Evolutionary conservation across 1,140 invertebrate species (phyloP).

Genomic region (Stegodyphus mimosarum): DNA sequence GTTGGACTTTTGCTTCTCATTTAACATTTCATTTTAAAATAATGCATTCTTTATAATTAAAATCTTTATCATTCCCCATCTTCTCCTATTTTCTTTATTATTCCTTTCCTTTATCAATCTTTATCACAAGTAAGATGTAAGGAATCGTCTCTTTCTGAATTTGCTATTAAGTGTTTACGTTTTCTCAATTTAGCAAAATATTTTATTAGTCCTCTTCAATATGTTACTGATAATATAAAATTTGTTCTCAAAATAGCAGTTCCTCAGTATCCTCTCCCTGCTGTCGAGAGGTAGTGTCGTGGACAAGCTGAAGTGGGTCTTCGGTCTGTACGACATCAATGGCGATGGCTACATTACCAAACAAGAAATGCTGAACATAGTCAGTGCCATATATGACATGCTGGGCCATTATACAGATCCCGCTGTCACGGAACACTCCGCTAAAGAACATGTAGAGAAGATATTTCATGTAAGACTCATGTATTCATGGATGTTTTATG

Average conservation of each 20-base stretch:
- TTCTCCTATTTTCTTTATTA: too few species aligned
- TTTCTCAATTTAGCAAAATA: too few species aligned
- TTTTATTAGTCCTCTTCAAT: too few species aligned
- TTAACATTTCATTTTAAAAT: too few species aligned
- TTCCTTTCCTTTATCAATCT: too few species aligned
- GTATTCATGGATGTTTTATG: background rate
- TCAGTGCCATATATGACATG: constrained; percentile 91
- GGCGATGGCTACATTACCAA: constrained; percentile 87
- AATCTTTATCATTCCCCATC: too few species aligned
- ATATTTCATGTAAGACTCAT: constrained; percentile 82
- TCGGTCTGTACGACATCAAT: constrained; percentile 89
- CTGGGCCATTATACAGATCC: constrained; percentile 85
- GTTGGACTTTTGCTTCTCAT: too few species aligned
- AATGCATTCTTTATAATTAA: too few species aligned
- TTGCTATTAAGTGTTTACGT: too few species aligned
- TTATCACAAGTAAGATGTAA: too few species aligned
- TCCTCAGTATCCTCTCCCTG: constrained; percentile 61
- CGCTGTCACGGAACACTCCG: constrained; percentile 78
- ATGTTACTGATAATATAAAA: too few species aligned
- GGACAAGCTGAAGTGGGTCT: constrained; percentile 94
- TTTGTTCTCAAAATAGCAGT: constrained; percentile 59
- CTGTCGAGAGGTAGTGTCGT: constrained; percentile 67
- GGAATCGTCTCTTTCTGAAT: too few species aligned
- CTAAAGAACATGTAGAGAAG: constrained; percentile 87
- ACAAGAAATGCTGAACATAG: constrained; percentile 88